Evolutionary conservation across 2,113 vertebrate genomes (phyloP).

Genomic region (Aix galericulata): DNA sequence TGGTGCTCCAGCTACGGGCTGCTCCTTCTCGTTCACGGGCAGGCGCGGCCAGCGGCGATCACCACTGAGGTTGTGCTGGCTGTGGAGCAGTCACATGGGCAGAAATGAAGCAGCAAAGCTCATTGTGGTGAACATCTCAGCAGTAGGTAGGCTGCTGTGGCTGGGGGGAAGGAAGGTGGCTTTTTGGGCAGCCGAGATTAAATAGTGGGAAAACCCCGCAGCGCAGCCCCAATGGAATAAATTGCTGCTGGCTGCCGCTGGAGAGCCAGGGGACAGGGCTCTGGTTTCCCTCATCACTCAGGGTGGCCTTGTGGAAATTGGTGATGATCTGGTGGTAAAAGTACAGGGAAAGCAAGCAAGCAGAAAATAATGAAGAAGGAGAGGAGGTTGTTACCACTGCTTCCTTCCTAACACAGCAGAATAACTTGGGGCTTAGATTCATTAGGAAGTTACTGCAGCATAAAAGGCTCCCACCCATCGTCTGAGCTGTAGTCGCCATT

Average conservation of each 20-base stretch:
- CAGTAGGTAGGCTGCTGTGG: neutral
- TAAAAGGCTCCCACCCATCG: neutral
- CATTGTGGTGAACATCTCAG: neutral
- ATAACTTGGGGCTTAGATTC: neutral
- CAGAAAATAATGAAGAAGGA: neutral
- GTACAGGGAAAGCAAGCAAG: neutral
- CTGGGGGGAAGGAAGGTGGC: neutral
- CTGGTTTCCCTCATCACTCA: neutral
- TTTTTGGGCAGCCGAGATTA: neutral
- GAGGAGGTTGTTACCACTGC: neutral
- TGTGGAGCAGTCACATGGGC: neutral
- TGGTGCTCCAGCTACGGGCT: neutral
- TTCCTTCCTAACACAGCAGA: slow-evolving; percentile 31
- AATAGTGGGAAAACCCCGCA: neutral
- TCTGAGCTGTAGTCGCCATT: neutral
- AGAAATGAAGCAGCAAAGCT: neutral
- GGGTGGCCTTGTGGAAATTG: neutral
- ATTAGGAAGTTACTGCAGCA: neutral
- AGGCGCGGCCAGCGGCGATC: neutral
- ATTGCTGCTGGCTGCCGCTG: neutral
- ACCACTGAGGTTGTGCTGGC: neutral
- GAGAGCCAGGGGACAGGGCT: neutral
- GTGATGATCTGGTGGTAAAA: neutral
- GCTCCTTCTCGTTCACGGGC: neutral
- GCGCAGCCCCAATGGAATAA: neutral